Evolutionary conservation across 2,888 invertebrate genomes (phyloP).

Genomic region (Cecidostiba fungosa): DNA sequence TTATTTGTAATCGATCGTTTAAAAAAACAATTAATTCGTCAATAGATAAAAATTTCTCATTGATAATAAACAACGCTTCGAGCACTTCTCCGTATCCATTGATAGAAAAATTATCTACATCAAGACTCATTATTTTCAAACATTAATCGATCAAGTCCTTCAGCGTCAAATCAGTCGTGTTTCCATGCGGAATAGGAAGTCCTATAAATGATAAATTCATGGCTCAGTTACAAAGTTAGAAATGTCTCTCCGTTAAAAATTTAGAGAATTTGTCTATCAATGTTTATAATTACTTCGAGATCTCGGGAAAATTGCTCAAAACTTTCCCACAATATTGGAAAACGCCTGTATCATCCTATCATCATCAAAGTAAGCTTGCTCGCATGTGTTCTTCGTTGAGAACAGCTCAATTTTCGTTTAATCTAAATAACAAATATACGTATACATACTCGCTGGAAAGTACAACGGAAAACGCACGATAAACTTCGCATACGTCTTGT

Average conservation of each 20-base stretch:
- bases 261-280: conserved; percentile 45
- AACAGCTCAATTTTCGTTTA: conserved; percentile 27
- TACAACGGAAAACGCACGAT: conserved; percentile 61
- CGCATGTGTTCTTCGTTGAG: neutral
- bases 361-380: conserved; percentile 43
- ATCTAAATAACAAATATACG: conserved; percentile 49
- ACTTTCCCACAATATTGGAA: conserved; percentile 5
- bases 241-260: neutral
- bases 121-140: neutral
- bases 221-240: neutral
- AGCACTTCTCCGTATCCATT: conserved; percentile 28
- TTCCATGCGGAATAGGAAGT: neutral
- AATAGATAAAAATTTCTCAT: conserved; percentile 39
- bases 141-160: neutral
- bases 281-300: conserved; percentile 16
- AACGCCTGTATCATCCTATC: neutral
- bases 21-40: conserved; percentile 44
- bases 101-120: conserved; percentile 40
- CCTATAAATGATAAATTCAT: neutral
- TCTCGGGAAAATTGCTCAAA: conserved; percentile 19
- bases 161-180: neutral
- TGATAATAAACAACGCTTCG: neutral
- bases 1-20: conserved; percentile 62
- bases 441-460: conserved; percentile 50
- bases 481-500: conserved; percentile 46